Evolutionary conservation across 2,113 vertebrate species (phyloP).

Genomic region (Nicator chloris): DNA sequence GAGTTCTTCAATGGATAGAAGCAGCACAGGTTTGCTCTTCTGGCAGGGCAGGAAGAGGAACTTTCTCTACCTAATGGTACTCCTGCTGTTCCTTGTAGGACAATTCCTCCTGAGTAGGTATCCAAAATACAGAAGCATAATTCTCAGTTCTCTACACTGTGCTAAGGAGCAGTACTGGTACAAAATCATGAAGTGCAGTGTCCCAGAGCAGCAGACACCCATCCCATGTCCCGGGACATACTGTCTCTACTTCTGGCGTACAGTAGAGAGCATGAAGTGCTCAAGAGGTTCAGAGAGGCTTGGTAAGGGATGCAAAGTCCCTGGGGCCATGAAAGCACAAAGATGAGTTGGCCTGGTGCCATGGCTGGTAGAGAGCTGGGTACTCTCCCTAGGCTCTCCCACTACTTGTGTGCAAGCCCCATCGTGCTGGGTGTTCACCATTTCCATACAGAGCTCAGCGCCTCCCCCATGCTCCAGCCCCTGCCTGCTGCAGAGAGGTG

Average conservation of each 20-base stretch:
- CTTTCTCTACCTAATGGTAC: neutral
- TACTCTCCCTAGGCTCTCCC: neutral
- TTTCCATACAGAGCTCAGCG: rapidly evolving
- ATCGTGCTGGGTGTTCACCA: neutral
- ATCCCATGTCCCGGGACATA: neutral
- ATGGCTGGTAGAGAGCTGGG: neutral
- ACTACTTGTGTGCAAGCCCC: neutral
- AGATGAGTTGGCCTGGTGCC: neutral
- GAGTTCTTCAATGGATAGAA: neutral
- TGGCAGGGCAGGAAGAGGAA: neutral
- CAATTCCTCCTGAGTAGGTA: neutral
- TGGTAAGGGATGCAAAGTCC: neutral
- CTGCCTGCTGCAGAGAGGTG: neutral
- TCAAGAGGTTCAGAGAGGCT: neutral
- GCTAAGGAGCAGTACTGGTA: neutral
- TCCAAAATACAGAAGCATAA: neutral
- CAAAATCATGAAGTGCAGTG: neutral
- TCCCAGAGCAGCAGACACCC: neutral
- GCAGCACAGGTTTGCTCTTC: neutral
- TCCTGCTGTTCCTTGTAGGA: neutral
- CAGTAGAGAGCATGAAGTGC: neutral
- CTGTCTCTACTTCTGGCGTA: neutral
- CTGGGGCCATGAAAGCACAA: neutral
- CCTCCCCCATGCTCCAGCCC: neutral
- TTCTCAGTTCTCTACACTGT: neutral